phyloP scores from a whole-genome alignment of 2,113 vertebrate species.

The Pterophyllum scalare region DNA sequence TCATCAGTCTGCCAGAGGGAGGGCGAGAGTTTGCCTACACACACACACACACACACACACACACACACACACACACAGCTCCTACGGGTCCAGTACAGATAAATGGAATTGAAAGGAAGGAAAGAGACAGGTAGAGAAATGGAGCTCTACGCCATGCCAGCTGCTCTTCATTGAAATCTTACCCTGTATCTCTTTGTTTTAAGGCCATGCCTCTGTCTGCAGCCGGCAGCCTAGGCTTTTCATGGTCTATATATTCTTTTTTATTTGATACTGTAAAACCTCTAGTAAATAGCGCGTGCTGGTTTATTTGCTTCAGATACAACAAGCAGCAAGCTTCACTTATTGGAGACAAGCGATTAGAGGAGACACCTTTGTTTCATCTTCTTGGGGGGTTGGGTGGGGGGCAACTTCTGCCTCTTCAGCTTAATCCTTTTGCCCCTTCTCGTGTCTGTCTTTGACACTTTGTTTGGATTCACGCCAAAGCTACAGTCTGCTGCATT shows the following conservation, averaged over 20 bases:
- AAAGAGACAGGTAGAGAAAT: slow-evolving; percentile 57
- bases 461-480: slow-evolving; percentile 59
- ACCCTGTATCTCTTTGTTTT: slow-evolving; percentile 62
- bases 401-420: slow-evolving; percentile 36
- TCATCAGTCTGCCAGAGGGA: slow-evolving; percentile 48
- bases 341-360: slow-evolving; percentile 54
- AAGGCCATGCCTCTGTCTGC: slow-evolving; percentile 43
- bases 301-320: slow-evolving; percentile 66
- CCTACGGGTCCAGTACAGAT: slow-evolving; percentile 19
- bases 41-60: not conserved
- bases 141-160: slow-evolving; percentile 44
- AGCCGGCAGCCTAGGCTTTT: slow-evolving; percentile 62
- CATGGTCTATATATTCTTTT: slow-evolving; percentile 72
- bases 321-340: slow-evolving; percentile 44
- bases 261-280: slow-evolving; percentile 74
- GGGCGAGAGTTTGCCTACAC: slow-evolving; percentile 14
- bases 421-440: slow-evolving; percentile 40
- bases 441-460: slow-evolving; percentile 39
- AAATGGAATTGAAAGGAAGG: slow-evolving; percentile 32
- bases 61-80: not conserved
- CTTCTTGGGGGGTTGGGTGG: not conserved
- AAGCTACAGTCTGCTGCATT: slow-evolving; percentile 54
- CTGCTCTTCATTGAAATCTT: slow-evolving; percentile 66
- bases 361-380: slow-evolving; percentile 6
- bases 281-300: slow-evolving; percentile 63